These are phyloP conservation scores for Philonicus albiceps DNA, from an alignment of 2,888 invertebrate genomes.

Conservation along the genomic window DNA sequence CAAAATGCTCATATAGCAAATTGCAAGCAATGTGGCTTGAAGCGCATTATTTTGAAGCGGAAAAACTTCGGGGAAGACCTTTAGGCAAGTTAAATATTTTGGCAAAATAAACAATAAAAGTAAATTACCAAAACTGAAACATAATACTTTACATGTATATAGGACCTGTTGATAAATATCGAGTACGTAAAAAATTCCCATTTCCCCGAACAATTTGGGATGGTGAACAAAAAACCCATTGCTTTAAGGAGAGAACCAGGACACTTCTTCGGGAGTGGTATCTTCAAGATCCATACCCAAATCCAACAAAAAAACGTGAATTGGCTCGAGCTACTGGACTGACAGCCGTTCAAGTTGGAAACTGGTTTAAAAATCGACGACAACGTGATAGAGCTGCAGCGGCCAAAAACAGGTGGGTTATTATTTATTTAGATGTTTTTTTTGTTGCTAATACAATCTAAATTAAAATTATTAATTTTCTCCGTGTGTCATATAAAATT, in stretches of 20 bases:
- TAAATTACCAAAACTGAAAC: not conserved
- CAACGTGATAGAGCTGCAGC: slow-evolving; percentile 90
- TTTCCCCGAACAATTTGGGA: slow-evolving; percentile 93
- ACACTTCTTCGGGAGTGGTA: slow-evolving; percentile 97
- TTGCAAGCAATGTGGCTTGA: slow-evolving; percentile 93
- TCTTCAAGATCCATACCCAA: slow-evolving; percentile 95
- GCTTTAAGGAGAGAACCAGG: slow-evolving; percentile 95
- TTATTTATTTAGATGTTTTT: not conserved
- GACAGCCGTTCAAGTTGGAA: slow-evolving; percentile 92
- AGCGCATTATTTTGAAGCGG: slow-evolving; percentile 93
- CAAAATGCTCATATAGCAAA: slow-evolving; percentile 87
- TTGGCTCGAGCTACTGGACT: slow-evolving; percentile 89
- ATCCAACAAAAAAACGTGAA: slow-evolving; percentile 92
- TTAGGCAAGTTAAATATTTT: slow-evolving; percentile 65
- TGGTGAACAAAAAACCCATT: slow-evolving; percentile 95
- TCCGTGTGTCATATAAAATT: not conserved
- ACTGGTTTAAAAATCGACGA: slow-evolving; percentile 91
- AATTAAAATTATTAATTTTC: not conserved
- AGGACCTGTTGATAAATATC: slow-evolving; percentile 91
- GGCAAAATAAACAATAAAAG: not conserved
- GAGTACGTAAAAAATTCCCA: slow-evolving; percentile 93
- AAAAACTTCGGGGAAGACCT: slow-evolving; percentile 87
- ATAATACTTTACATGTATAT: not conserved
- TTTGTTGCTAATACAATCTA: too few relatives aligned
- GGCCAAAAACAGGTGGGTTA: slow-evolving; percentile 93